phyloP scores from a whole-genome alignment of 2,113 vertebrate species.

The Psophia crepitans region DNA sequence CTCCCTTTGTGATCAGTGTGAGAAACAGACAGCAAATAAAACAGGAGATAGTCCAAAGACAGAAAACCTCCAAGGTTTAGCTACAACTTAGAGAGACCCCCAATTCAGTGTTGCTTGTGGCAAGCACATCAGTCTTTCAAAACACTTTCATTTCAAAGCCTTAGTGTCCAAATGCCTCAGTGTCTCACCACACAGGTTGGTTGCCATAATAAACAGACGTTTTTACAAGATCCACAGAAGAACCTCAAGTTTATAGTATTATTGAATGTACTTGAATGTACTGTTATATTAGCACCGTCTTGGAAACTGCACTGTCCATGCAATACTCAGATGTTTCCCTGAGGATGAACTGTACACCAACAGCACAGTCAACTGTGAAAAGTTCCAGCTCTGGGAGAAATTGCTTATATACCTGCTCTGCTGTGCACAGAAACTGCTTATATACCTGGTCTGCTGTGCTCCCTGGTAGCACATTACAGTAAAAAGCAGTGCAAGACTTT shows the following conservation, averaged over 20 bases:
- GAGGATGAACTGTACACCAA: background rate
- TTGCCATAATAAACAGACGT: background rate
- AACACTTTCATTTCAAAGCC: background rate
- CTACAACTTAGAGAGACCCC: background rate
- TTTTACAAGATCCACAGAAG: background rate
- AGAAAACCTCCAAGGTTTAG: background rate
- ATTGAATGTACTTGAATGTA: background rate
- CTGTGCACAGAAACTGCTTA: too few relatives aligned
- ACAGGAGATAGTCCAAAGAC: background rate
- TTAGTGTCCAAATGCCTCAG: background rate
- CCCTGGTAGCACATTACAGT: background rate
- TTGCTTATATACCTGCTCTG: background rate
- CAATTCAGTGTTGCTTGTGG: background rate
- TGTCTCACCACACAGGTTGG: fast-evolving
- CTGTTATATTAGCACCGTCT: background rate
- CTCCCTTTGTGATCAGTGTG: background rate
- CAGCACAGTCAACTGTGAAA: background rate
- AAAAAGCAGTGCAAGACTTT: background rate
- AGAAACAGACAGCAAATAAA: background rate
- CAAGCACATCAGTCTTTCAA: background rate
- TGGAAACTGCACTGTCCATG: background rate
- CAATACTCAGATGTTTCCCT: background rate
- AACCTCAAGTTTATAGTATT: background rate
- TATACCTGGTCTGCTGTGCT: background rate
- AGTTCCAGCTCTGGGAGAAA: background rate